phyloP scores from a whole-genome alignment of 1,140 invertebrate genomes.

The Ceratosolen solmsi region DNA sequence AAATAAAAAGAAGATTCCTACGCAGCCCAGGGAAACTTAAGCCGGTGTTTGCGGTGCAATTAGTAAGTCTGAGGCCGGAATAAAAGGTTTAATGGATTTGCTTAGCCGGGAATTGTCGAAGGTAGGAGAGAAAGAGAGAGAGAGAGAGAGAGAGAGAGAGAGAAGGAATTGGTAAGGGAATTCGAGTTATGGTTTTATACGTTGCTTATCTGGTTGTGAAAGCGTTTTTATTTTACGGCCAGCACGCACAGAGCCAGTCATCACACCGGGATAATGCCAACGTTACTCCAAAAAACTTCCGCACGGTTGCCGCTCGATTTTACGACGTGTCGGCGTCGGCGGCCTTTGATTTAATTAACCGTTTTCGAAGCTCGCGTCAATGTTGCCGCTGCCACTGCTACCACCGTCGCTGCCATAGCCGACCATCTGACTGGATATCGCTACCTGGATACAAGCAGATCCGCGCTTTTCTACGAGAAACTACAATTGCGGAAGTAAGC shows the following conservation, averaged over 20 bases:
- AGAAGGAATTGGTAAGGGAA: not conserved
- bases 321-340: conserved; percentile 69
- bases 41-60: conserved; percentile 41
- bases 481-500: too few species aligned
- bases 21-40: conserved; percentile 4
- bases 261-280: conserved; percentile 41
- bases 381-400: not conserved
- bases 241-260: conserved; percentile 39
- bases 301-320: conserved; percentile 62
- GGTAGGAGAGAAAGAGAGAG: not conserved
- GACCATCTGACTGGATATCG: not conserved
- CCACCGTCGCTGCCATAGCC: not conserved
- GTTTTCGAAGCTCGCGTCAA: conserved; percentile 59
- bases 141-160: not conserved
- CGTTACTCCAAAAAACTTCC: conserved; percentile 48
- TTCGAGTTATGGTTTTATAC: conserved; percentile 49
- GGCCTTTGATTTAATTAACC: conserved; percentile 72
- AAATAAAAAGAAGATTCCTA: not conserved
- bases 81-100: conserved; percentile 50
- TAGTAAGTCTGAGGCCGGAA: conserved; percentile 39
- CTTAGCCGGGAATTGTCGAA: conserved; percentile 35
- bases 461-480: conserved; percentile 35
- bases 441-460: not conserved
- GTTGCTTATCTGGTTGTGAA: conserved; percentile 44
- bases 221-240: conserved; percentile 43